Conservation (phyloP, 2,797 vertebrate species). For the Erethizon dorsatum region DNA sequence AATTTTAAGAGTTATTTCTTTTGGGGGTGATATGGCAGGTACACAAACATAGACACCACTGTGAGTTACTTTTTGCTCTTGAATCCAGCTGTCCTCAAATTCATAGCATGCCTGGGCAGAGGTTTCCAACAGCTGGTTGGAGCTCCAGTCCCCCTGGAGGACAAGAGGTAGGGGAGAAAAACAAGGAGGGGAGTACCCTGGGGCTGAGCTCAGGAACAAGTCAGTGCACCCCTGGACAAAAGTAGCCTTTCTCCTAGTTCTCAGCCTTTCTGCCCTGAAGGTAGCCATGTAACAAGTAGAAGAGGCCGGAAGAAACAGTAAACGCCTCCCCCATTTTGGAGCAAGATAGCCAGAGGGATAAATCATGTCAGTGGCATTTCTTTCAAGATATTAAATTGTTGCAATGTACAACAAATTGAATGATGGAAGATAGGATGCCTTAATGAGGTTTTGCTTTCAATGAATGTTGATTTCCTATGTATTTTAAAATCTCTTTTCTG, state of each 20-base stretch:
- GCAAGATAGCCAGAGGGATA: slow-evolving; percentile 80
- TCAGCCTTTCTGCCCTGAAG: slow-evolving; percentile 74
- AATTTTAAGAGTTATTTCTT: slow-evolving; percentile 68
- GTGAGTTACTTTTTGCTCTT: slow-evolving; percentile 63
- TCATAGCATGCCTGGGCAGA: slow-evolving; percentile 83
- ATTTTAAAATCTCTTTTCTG: slow-evolving; percentile 80
- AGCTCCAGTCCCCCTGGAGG: slow-evolving; percentile 80
- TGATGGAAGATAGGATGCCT: slow-evolving; percentile 83
- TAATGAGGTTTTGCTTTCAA: slow-evolving; percentile 78
- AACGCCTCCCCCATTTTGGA: slow-evolving; percentile 67
- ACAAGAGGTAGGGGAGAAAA: slow-evolving; percentile 59
- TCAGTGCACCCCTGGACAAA: slow-evolving; percentile 74
- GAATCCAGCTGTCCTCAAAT: slow-evolving; percentile 82
- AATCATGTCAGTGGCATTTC: slow-evolving; percentile 75
- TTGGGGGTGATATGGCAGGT: slow-evolving; percentile 72
- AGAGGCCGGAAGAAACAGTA: slow-evolving; percentile 73
- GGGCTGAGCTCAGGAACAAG: slow-evolving; percentile 67
- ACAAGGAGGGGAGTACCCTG: background rate
- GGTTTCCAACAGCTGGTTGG: slow-evolving; percentile 84
- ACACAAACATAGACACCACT: slow-evolving; percentile 67
- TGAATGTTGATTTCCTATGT: slow-evolving; percentile 80
- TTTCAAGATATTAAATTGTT: slow-evolving; percentile 84
- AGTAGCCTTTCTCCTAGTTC: slow-evolving; percentile 58
- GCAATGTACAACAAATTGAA: slow-evolving; percentile 82
- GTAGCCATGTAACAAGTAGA: slow-evolving; percentile 60